A percentile compares a stretch with the other conserved stretches of the same genome.
phyloP scores from a whole-genome alignment of 2,797 vertebrate species.

The Hippocampus kuda region DNA sequence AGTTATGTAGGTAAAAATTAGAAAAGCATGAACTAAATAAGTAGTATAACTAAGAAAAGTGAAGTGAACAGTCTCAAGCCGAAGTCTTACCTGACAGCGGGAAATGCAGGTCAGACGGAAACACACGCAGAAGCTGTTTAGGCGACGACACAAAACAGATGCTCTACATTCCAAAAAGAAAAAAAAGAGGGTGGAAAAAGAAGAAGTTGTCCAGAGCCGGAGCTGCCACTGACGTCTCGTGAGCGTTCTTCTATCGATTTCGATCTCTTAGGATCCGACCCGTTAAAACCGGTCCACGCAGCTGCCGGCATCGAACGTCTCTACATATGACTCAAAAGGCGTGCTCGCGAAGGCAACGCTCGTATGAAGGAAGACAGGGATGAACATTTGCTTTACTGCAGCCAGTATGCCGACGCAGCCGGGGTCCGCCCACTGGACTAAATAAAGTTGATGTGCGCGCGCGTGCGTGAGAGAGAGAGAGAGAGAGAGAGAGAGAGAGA shows the following conservation, averaged over 20 bases:
- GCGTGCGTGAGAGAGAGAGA: not conserved
- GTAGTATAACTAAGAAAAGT: not conserved
- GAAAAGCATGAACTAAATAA: not conserved
- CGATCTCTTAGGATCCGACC: not conserved
- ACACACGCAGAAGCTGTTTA: conserved; percentile 22
- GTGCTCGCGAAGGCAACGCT: not conserved
- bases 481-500: not conserved
- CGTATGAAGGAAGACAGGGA: not conserved
- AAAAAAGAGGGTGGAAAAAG: not conserved
- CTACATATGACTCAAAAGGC: not conserved
- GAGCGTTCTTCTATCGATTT: not conserved
- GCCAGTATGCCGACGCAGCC: not conserved
- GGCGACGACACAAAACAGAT: conserved; percentile 8
- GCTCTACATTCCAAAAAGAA: conserved; percentile 48
- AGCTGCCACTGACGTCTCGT: conserved; percentile 31
- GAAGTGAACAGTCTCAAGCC: not conserved
- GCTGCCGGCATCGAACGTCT: not conserved
- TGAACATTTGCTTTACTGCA: not conserved
- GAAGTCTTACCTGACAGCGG: conserved; percentile 54
- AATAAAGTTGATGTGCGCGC: not conserved
- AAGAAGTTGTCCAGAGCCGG: conserved; percentile 50
- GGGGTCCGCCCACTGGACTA: not conserved
- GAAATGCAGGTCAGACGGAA: conserved; percentile 24
- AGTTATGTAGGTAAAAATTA: not conserved
- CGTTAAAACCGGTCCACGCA: not conserved